Conservation (phyloP, 2,797 vertebrate species). For the Sebastes aleutianus region DNA sequence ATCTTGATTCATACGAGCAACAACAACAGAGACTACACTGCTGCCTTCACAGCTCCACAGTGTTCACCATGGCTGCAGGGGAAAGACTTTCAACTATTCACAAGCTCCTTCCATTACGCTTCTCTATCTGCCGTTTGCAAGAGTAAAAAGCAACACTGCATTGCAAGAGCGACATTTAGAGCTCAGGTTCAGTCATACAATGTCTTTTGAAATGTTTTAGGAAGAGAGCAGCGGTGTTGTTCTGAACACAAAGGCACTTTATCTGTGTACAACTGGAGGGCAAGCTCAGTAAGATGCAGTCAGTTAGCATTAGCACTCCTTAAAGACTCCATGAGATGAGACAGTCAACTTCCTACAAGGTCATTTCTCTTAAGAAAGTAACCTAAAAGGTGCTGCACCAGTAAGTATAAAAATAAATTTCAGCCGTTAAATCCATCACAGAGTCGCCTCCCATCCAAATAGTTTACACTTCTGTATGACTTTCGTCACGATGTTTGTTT, state of each 20-base stretch:
- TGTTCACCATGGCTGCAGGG: constrained; percentile 53
- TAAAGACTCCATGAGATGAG: background rate
- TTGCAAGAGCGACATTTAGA: background rate
- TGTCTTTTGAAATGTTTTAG: constrained; percentile 14
- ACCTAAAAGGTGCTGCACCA: background rate
- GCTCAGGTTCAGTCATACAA: background rate
- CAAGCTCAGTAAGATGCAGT: background rate
- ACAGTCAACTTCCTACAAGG: background rate
- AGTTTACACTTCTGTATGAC: background rate
- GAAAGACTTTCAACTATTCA: constrained; percentile 43
- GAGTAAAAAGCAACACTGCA: background rate
- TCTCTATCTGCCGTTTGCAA: background rate
- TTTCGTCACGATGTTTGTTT: background rate
- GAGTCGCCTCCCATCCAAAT: background rate
- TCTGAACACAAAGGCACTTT: constrained; percentile 13
- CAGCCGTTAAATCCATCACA: background rate
- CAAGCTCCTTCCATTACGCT: background rate
- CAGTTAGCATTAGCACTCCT: background rate
- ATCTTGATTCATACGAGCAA: constrained; percentile 18
- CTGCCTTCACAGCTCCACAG: constrained; percentile 32
- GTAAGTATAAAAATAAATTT: background rate
- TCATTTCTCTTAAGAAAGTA: background rate
- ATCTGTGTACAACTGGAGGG: background rate
- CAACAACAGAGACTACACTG: constrained; percentile 29
- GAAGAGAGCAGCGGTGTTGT: background rate